Conservation (phyloP, 1,140 invertebrate species). For the Eumaeus atala region DNA sequence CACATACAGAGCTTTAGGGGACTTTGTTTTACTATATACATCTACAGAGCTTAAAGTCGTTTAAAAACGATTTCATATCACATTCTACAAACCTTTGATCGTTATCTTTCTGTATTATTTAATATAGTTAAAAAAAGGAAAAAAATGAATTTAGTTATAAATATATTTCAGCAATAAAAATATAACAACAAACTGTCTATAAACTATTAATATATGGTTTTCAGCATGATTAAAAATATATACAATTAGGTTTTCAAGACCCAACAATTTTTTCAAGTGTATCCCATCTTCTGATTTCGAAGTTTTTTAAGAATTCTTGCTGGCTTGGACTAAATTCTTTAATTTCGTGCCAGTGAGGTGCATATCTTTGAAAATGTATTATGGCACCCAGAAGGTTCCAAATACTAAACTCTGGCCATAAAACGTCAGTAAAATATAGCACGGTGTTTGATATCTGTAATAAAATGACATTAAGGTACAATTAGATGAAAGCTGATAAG, state of each 20-base stretch:
- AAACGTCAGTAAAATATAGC: constrained; percentile 85
- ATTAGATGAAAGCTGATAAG: too few relatives aligned
- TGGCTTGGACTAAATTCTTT: constrained; percentile 30
- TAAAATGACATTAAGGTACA: constrained; percentile 14
- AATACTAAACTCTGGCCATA: constrained; percentile 95
- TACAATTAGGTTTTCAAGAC: constrained; percentile 23
- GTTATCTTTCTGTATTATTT: too few relatives aligned
- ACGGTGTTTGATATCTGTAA: constrained; percentile 81
- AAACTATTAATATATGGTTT: too few relatives aligned
- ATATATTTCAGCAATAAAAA: too few relatives aligned
- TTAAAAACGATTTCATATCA: too few relatives aligned
- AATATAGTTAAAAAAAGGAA: too few relatives aligned
- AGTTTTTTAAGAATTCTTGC: constrained; percentile 37
- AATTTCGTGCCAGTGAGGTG: constrained; percentile 27
- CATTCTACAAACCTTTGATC: too few relatives aligned
- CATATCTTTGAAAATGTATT: constrained; percentile 86
- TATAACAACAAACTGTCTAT: too few relatives aligned
- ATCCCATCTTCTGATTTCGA: constrained; percentile 39
- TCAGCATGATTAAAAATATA: background rate
- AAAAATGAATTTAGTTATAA: too few relatives aligned
- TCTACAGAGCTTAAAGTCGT: too few relatives aligned
- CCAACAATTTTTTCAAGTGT: constrained; percentile 40
- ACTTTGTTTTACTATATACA: too few relatives aligned
- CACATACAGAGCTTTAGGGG: too few relatives aligned
- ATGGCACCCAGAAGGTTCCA: constrained; percentile 92